Conservation (phyloP, 2,888 invertebrate genomes). For the Leistus spinibarbis region DNA sequence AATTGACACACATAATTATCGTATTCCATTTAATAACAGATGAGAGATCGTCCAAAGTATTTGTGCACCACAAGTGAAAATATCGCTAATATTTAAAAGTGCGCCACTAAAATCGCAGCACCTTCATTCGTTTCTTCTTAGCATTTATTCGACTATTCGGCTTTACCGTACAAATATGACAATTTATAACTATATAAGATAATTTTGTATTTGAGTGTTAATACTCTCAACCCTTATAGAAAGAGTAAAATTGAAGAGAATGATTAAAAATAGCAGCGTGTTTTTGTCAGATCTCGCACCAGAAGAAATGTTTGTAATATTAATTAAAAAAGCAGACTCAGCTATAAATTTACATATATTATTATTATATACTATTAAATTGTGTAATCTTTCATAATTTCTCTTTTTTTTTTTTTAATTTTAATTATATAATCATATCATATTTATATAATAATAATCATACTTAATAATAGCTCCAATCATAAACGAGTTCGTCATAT, state of each 20-base stretch:
- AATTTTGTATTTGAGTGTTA: background rate
- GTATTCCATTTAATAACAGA: background rate
- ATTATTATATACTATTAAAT: conserved; percentile 37
- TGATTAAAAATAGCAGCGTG: conserved; percentile 22
- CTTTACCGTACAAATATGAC: background rate
- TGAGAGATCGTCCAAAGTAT: background rate
- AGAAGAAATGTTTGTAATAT: conserved; percentile 13
- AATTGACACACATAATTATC: conserved; percentile 13
- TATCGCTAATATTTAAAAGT: background rate
- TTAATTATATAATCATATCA: conserved; percentile 18
- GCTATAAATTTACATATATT: conserved; percentile 40
- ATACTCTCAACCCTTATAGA: background rate
- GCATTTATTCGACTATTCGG: background rate
- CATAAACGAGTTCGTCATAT: conserved; percentile 28
- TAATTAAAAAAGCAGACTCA: conserved; percentile 37
- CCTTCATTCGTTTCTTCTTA: conserved; percentile 4
- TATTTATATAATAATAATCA: conserved; percentile 13
- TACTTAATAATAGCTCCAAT: conserved; percentile 24
- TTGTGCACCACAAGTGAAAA: background rate
- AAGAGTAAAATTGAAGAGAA: conserved; percentile 5
- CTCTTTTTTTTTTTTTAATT: conserved; percentile 4
- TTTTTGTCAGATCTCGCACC: conserved; percentile 22
- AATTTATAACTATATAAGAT: background rate
- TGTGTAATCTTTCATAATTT: conserved; percentile 36
- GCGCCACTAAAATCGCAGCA: background rate